These are phyloP conservation scores for Kryptopterus vitreolus DNA, from an alignment of 2,797 vertebrate genomes.

Conservation along the genomic window DNA sequence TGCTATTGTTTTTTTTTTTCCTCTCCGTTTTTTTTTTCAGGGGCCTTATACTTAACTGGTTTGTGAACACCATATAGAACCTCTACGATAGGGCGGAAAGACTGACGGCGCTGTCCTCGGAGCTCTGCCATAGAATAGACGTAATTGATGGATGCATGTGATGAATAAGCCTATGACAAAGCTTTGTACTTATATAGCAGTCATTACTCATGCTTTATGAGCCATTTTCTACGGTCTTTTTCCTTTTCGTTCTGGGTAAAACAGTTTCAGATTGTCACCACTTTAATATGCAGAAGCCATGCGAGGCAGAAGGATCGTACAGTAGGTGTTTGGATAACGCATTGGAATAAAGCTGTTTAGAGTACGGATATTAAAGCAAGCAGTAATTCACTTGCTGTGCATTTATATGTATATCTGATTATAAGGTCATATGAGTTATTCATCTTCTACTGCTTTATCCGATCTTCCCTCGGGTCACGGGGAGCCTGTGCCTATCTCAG, in stretches of 20 bases:
- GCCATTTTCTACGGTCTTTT: neutral
- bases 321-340: neutral
- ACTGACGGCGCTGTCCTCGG: constrained; percentile 1
- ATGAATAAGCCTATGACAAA: constrained; percentile 22
- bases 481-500: too few species aligned
- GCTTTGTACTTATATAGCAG: constrained; percentile 19
- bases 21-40: neutral
- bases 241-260: neutral
- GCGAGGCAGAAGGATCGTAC: neutral
- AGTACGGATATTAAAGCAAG: neutral
- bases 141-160: constrained; percentile 6
- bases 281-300: constrained; percentile 1
- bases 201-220: constrained; percentile 35
- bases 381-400: neutral
- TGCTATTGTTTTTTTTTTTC: neutral
- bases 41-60: constrained; percentile 17
- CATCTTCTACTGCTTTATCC: too few species aligned
- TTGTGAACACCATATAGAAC: constrained; percentile 21
- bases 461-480: too few species aligned
- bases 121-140: constrained; percentile 10
- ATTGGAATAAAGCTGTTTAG: too few species aligned
- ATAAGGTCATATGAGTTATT: too few species aligned
- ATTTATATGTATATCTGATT: too few species aligned
- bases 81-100: neutral
- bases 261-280: constrained; percentile 11